Conservation (phyloP, 2,888 invertebrate species). For the Conomelus anceps region DNA sequence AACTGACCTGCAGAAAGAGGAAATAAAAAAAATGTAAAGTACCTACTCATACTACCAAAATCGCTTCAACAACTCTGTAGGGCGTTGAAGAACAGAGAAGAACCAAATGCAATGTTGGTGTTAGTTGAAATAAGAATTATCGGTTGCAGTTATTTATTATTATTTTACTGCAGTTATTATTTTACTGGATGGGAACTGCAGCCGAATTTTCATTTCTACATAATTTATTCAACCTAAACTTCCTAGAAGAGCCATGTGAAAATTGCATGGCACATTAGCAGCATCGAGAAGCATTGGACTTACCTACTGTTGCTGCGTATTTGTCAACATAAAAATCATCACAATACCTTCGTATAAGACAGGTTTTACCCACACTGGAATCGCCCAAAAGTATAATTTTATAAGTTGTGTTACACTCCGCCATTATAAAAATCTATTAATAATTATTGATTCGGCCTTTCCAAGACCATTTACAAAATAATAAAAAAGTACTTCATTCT, state of each 20-base stretch:
- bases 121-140: too few relatives aligned
- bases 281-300: slow-evolving; percentile 46
- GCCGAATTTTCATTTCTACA: too few relatives aligned
- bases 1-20: too few relatives aligned
- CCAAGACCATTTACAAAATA: not conserved
- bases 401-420: slow-evolving; percentile 80
- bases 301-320: slow-evolving; percentile 85
- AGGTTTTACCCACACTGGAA: slow-evolving; percentile 85
- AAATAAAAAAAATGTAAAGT: too few relatives aligned
- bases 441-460: not conserved
- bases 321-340: slow-evolving; percentile 86
- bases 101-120: too few relatives aligned
- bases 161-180: too few relatives aligned
- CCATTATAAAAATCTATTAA: slow-evolving; percentile 32
- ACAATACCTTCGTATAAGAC: slow-evolving; percentile 83
- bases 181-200: too few relatives aligned
- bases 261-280: not conserved
- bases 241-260: not conserved
- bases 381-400: slow-evolving; percentile 81
- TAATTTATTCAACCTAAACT: too few relatives aligned
- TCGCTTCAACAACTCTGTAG: too few relatives aligned
- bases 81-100: too few relatives aligned
- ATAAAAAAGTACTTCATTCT: not conserved
- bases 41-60: too few relatives aligned
- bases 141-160: too few relatives aligned